Evolutionary conservation across 1,140 invertebrate species (phyloP).

Genomic region (Asbolus verrucosus): DNA sequence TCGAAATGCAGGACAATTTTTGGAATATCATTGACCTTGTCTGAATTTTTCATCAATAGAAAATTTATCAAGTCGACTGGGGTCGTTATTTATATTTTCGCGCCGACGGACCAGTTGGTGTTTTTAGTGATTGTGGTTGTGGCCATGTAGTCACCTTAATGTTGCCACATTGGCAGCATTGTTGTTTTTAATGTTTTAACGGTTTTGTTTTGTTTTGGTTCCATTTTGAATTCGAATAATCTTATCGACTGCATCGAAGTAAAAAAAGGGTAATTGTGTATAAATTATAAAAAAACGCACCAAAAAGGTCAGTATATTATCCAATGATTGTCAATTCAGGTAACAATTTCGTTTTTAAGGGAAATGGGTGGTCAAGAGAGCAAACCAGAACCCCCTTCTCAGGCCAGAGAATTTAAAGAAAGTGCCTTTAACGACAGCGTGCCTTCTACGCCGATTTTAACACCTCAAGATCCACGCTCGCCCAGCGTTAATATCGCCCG

Average conservation of each 20-base stretch:
- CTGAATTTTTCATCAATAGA: not conserved
- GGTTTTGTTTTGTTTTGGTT: slow-evolving; percentile 33
- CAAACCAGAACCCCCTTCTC: not conserved
- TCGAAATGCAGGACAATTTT: slow-evolving; percentile 26
- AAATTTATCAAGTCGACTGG: too few species aligned
- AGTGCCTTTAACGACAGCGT: slow-evolving; percentile 17
- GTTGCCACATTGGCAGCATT: too few species aligned
- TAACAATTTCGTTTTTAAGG: too few species aligned
- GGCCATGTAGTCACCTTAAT: too few species aligned
- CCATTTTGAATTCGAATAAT: slow-evolving; percentile 1
- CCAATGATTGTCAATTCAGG: too few species aligned
- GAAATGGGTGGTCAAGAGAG: slow-evolving; percentile 9
- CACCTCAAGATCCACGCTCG: slow-evolving; percentile 64
- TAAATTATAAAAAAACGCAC: too few species aligned
- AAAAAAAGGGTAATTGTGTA: not conserved
- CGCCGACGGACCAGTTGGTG: too few species aligned
- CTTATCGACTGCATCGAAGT: not conserved
- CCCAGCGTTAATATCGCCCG: slow-evolving; percentile 65
- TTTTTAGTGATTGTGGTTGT: too few species aligned
- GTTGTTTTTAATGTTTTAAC: slow-evolving; percentile 12
- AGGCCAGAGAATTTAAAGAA: not conserved
- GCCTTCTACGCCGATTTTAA: slow-evolving; percentile 53
- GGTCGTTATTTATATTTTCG: too few species aligned
- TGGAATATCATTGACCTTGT: slow-evolving; percentile 9
- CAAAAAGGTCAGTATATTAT: too few species aligned